phyloP scores from a whole-genome alignment of 2,113 vertebrate genomes.

The Mandrillus leucophaeus region DNA sequence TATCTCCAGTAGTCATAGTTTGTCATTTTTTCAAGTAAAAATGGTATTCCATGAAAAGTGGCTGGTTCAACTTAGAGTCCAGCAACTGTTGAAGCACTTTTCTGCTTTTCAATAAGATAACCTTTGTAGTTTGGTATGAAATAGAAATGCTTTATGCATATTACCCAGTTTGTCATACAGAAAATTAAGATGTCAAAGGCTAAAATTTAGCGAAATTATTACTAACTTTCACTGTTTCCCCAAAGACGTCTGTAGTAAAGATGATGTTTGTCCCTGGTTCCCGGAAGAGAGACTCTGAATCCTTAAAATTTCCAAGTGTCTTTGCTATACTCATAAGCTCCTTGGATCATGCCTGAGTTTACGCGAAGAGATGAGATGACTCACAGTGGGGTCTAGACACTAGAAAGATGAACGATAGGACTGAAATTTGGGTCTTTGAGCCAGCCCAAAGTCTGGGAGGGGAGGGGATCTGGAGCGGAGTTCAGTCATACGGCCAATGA shows the following conservation, averaged over 20 bases:
- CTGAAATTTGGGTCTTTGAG: not conserved
- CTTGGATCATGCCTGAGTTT: not conserved
- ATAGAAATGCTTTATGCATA: not conserved
- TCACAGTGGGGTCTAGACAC: not conserved
- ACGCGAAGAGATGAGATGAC: not conserved
- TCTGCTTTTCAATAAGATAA: not conserved
- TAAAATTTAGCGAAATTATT: not conserved
- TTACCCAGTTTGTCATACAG: not conserved
- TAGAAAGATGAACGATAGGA: not conserved
- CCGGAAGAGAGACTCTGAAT: not conserved
- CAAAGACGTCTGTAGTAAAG: not conserved
- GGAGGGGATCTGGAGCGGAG: not conserved
- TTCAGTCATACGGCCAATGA: not conserved
- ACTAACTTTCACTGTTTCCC: not conserved
- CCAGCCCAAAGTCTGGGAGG: not conserved
- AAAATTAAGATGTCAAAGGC: not conserved
- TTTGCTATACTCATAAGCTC: not conserved
- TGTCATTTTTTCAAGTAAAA: not conserved
- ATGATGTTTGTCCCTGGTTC: no score
- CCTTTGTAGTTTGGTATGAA: not conserved
- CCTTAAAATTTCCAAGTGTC: not conserved
- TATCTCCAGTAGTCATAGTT: not conserved
- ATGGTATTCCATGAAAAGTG: no score
- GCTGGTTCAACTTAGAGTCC: not conserved
- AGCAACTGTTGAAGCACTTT: not conserved